Evolutionary conservation across 2,113 vertebrate species (phyloP).

Genomic region (Colinus virginianus): DNA sequence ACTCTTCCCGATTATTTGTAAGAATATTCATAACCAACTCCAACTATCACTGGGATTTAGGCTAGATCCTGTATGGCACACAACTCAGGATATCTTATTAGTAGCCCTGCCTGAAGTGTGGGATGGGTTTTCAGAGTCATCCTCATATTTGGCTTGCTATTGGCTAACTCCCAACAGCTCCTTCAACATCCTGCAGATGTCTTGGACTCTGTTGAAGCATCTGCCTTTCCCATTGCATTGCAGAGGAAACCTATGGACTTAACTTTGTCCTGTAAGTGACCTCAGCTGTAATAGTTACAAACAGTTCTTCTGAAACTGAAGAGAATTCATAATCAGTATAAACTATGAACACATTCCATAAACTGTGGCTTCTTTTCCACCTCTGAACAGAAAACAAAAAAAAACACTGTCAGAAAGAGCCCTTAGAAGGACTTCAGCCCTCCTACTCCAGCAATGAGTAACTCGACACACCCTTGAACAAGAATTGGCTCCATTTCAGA

Average conservation of each 20-base stretch:
- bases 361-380: not conserved
- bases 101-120: not conserved
- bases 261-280: not conserved
- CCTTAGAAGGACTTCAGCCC: not conserved
- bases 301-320: not conserved
- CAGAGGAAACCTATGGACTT: not conserved
- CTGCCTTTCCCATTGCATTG: not conserved
- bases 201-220: not conserved
- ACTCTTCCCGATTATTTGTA: not conserved
- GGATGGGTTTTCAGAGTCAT: not conserved
- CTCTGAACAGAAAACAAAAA: not conserved
- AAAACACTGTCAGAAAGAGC: not conserved
- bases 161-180: not conserved
- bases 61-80: not conserved
- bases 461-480: slow-evolving; percentile 21
- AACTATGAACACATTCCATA: not conserved
- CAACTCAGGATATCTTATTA: not conserved
- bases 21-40: not conserved
- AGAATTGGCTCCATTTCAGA: slow-evolving; percentile 9
- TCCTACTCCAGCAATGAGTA: not conserved
- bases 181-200: not conserved
- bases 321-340: not conserved
- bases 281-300: not conserved
- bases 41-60: not conserved
- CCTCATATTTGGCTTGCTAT: not conserved